A percentile compares a stretch with the other conserved stretches of the same genome.
These are phyloP conservation scores for Apeltes quadracus DNA, from an alignment of 2,113 vertebrate genomes.

Conservation along the genomic window DNA sequence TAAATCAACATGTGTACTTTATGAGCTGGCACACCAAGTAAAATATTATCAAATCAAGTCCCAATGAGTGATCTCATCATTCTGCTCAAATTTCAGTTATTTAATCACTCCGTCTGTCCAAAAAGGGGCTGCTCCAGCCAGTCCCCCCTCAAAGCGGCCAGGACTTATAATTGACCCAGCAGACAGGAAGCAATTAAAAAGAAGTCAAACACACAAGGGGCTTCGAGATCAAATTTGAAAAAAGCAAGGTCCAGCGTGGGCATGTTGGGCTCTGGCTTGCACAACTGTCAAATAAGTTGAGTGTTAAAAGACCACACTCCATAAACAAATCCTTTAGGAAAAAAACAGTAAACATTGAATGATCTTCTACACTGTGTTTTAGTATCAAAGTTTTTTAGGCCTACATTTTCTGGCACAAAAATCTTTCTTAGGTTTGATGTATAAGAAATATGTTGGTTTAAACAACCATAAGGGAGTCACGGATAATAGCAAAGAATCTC, in stretches of 20 bases:
- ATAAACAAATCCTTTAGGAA: conserved; percentile 81
- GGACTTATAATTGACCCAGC: conserved; percentile 75
- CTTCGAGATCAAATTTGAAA: conserved; percentile 75
- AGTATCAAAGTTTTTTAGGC: conserved; percentile 38
- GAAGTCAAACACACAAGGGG: conserved; percentile 79
- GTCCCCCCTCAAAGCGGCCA: conserved; percentile 45
- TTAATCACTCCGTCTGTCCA: conserved; percentile 66
- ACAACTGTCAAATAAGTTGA: conserved; percentile 84
- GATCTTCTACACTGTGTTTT: conserved; percentile 39
- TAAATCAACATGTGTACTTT: conserved; percentile 46
- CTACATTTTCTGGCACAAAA: conserved; percentile 6
- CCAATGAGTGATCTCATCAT: conserved; percentile 65
- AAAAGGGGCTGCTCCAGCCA: conserved; percentile 44
- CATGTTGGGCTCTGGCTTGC: conserved; percentile 77
- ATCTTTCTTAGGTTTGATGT: conserved; percentile 56
- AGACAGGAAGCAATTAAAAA: conserved; percentile 83
- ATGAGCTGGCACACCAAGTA: conserved; percentile 52
- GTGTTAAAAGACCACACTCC: conserved; percentile 71
- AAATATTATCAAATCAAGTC: conserved; percentile 66
- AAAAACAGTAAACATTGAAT: conserved; percentile 71
- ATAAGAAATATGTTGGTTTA: conserved; percentile 56
- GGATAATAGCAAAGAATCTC: conserved; percentile 76
- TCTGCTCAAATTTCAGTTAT: conserved; percentile 70
- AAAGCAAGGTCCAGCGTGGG: conserved; percentile 58
- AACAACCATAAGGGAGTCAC: conserved; percentile 52